phyloP scores from a whole-genome alignment of 2,888 invertebrate genomes.

The Sarcophaga rosellei region DNA sequence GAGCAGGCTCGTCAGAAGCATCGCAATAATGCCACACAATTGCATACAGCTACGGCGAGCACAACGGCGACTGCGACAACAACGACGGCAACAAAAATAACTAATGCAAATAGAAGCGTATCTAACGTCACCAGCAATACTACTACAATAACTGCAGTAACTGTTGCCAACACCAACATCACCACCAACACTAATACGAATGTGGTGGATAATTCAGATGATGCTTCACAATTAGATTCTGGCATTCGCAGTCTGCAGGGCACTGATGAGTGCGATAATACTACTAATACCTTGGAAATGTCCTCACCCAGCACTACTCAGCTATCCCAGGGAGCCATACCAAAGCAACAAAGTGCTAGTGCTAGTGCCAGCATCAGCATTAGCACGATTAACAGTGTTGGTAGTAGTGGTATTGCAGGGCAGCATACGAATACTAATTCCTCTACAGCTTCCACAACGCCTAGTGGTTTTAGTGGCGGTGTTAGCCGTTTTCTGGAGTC shows the following conservation, averaged over 20 bases:
- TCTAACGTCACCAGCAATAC: slow-evolving; percentile 19
- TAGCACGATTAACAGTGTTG: neutral
- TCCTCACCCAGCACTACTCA: slow-evolving; percentile 56
- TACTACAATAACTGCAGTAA: neutral
- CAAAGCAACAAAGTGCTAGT: slow-evolving; percentile 50
- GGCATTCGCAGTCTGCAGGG: slow-evolving; percentile 81
- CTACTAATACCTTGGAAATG: slow-evolving; percentile 71
- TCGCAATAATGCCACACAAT: slow-evolving; percentile 19
- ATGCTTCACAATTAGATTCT: slow-evolving; percentile 80
- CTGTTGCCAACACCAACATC: too few species aligned
- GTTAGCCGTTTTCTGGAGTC: slow-evolving; percentile 78
- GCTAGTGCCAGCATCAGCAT: neutral
- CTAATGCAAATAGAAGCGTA: slow-evolving; percentile 24
- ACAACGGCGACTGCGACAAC: neutral
- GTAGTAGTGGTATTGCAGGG: neutral
- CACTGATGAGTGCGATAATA: slow-evolving; percentile 76
- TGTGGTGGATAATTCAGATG: slow-evolving; percentile 79
- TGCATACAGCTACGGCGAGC: slow-evolving; percentile 15
- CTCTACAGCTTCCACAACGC: slow-evolving; percentile 68
- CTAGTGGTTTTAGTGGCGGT: slow-evolving; percentile 77
- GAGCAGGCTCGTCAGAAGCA: slow-evolving; percentile 83
- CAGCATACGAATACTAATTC: slow-evolving; percentile 45
- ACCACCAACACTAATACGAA: slow-evolving; percentile 64
- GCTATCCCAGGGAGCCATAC: slow-evolving; percentile 59
- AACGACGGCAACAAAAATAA: neutral